A percentile compares a stretch with the other conserved stretches of the same genome.
Conservation (phyloP, 2,113 vertebrate genomes). For the Chloropsis cyanopogon region DNA sequence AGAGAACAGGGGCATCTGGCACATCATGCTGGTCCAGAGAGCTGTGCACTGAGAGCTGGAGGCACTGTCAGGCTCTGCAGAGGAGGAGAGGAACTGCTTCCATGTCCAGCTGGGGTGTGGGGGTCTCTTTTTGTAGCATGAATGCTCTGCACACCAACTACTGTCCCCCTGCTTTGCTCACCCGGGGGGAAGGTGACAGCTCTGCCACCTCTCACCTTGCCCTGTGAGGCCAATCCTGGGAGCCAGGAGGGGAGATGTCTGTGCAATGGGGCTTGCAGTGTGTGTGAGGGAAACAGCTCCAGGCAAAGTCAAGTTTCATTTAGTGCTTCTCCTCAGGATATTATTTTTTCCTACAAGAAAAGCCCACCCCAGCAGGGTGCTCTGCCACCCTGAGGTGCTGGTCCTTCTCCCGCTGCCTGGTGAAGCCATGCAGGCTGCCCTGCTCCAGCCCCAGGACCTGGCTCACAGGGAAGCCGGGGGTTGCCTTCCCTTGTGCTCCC, state of each 20-base stretch:
- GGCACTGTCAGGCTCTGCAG: background rate
- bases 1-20: background rate
- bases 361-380: background rate
- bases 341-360: background rate
- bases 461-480: background rate
- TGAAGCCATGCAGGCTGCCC: background rate
- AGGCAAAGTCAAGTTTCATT: background rate
- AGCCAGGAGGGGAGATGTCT: background rate
- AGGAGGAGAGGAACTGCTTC: background rate
- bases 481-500: background rate
- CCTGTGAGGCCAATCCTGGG: fast-evolving
- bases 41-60: fast-evolving
- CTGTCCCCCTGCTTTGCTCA: background rate
- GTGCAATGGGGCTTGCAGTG: too few relatives aligned
- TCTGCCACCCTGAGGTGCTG: background rate
- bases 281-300: background rate
- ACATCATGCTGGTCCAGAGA: fast-evolving
- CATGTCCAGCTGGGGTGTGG: background rate
- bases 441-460: background rate
- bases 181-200: fast-evolving
- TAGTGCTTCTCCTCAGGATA: background rate
- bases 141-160: fast-evolving
- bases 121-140: background rate
- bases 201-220: background rate
- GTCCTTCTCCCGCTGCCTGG: background rate